phyloP scores from a whole-genome alignment of 2,113 vertebrate genomes.

The Eurypyga helias region DNA sequence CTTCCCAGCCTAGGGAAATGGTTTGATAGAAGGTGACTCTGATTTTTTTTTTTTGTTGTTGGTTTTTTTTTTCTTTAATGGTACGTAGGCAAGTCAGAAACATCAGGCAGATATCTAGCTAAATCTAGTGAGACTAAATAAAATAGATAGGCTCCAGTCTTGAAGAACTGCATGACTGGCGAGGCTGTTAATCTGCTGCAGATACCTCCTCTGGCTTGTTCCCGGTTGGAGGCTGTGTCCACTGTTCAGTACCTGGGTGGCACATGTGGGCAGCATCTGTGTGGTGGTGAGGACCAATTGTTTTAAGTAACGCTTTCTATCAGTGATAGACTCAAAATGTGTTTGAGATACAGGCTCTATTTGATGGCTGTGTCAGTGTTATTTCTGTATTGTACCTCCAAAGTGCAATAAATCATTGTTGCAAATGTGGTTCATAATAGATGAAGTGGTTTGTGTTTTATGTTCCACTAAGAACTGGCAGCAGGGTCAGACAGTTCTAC shows the following conservation, averaged over 20 bases:
- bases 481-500: not conserved
- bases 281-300: not conserved
- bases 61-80: not conserved
- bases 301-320: not conserved
- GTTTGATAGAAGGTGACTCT: not conserved
- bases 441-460: slow-evolving; percentile 3
- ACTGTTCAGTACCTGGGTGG: not conserved
- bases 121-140: not conserved
- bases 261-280: not conserved
- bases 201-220: not conserved
- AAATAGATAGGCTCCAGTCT: not conserved
- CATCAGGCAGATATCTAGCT: not conserved
- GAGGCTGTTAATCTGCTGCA: not conserved
- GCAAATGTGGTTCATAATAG: not conserved
- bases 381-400: not conserved
- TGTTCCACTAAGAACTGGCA: slow-evolving; percentile 7
- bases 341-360: not conserved
- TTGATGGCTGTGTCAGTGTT: not conserved
- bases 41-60: too few relatives aligned
- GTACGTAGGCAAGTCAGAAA: not conserved
- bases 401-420: not conserved
- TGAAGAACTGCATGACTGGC: not conserved
- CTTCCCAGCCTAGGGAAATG: not conserved
- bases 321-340: not conserved
- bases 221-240: not conserved